Evolutionary conservation across 2,888 invertebrate genomes (phyloP).

Genomic region (Meghimatium bilineatum): DNA sequence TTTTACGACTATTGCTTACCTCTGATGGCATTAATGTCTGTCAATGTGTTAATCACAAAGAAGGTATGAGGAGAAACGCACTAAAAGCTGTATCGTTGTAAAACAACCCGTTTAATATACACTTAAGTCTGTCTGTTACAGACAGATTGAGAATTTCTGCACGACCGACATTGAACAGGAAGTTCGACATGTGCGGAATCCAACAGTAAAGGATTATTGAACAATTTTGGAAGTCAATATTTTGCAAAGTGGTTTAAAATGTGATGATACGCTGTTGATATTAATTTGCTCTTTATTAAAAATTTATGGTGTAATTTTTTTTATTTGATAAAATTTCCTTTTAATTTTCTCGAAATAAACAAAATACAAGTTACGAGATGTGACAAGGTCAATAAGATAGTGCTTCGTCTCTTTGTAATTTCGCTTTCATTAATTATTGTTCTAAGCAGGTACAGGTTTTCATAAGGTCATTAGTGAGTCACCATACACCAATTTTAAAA

Average conservation of each 20-base stretch:
- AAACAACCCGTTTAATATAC: not conserved
- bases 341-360: conserved; percentile 29
- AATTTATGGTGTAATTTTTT: not conserved
- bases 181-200: conserved; percentile 33
- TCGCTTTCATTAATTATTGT: not conserved
- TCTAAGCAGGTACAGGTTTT: too few relatives aligned
- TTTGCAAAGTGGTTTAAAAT: not conserved
- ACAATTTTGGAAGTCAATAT: not conserved
- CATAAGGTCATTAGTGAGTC: too few relatives aligned
- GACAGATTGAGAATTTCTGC: conserved; percentile 9
- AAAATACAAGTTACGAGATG: conserved; percentile 26
- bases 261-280: not conserved
- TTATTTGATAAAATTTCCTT: not conserved
- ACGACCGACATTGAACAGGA: conserved; percentile 47
- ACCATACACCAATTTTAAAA: too few relatives aligned
- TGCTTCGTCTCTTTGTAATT: not conserved
- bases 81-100: not conserved
- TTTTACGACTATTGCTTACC: not conserved
- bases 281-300: not conserved
- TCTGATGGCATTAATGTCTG: conserved; percentile 41
- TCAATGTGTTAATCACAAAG: conserved; percentile 16
- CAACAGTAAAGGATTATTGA: not conserved
- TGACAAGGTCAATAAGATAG: conserved; percentile 14
- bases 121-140: not conserved
- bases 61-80: too few relatives aligned